Percentiles rank a stretch among this genome's conserved stretches.
phyloP scores from a whole-genome alignment of 2,797 vertebrate genomes.

The Babyrousa celebensis region DNA sequence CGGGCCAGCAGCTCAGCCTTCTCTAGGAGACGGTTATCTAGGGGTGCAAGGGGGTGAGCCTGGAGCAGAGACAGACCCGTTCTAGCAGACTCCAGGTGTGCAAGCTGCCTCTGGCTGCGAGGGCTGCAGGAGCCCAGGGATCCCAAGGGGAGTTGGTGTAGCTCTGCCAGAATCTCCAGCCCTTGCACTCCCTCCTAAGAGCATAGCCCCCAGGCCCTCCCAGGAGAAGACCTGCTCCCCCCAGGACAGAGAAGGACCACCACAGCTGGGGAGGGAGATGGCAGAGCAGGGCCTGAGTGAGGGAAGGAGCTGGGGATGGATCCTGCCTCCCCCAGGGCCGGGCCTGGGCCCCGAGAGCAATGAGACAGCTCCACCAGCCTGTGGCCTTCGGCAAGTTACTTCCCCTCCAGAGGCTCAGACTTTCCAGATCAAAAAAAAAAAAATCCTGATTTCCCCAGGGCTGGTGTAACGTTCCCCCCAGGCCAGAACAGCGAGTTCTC shows the following conservation, averaged over 20 bases:
- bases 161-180: neutral
- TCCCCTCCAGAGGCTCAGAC: constrained; percentile 28
- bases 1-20: constrained; percentile 89
- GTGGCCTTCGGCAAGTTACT: constrained; percentile 53
- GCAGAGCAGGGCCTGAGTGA: neutral
- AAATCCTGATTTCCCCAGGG: constrained; percentile 52
- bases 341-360: neutral
- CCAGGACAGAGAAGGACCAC: neutral
- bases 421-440: constrained; percentile 46
- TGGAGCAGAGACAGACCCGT: constrained; percentile 9
- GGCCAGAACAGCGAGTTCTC: constrained; percentile 47
- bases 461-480: neutral
- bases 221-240: neutral
- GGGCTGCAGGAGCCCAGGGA: neutral
- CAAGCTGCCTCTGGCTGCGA: neutral
- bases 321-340: neutral
- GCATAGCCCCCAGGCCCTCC: neutral
- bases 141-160: neutral
- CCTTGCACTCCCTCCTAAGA: neutral
- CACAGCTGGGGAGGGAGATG: neutral
- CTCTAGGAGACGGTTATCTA: constrained; percentile 93
- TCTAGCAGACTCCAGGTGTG: neutral
- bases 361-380: constrained; percentile 24
- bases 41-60: constrained; percentile 40
- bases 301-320: neutral